phyloP scores from a whole-genome alignment of 2,113 vertebrate genomes.

The Dasyornis broadbenti region DNA sequence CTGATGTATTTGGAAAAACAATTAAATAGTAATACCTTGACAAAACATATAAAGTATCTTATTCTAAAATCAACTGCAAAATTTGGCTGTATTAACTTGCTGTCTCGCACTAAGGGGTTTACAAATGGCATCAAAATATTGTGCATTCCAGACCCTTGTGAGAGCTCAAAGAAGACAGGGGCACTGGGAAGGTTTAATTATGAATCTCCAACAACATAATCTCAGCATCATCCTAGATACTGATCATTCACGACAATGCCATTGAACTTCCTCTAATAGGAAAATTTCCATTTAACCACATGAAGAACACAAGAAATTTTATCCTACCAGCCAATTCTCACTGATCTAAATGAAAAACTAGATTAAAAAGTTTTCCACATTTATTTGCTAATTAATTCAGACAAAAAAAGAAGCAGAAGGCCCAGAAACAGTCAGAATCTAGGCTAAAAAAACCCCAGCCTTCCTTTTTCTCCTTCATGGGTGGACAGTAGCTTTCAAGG shows the following conservation, averaged over 20 bases:
- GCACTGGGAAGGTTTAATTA: not conserved
- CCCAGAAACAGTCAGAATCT: not conserved
- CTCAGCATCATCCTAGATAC: not conserved
- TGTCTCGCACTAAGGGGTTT: not conserved
- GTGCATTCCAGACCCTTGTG: not conserved
- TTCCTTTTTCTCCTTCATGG: not conserved
- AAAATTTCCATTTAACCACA: not conserved
- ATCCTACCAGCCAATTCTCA: not conserved
- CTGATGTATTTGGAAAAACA: not conserved
- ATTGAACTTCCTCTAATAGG: not conserved
- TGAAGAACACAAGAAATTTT: not conserved
- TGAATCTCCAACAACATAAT: not conserved
- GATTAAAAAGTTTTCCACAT: not conserved
- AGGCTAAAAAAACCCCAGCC: not conserved
- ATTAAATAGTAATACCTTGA: not conserved
- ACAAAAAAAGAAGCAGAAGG: not conserved
- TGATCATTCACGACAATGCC: not conserved
- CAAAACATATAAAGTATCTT: not conserved
- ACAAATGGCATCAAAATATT: not conserved
- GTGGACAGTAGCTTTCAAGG: not conserved
- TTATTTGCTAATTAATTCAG: not conserved
- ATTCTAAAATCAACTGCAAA: not conserved
- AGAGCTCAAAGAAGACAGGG: not conserved
- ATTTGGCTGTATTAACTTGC: not conserved
- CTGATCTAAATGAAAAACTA: not conserved